phyloP scores from a whole-genome alignment of 2,888 invertebrate genomes.

The Dilophus febrilis region DNA sequence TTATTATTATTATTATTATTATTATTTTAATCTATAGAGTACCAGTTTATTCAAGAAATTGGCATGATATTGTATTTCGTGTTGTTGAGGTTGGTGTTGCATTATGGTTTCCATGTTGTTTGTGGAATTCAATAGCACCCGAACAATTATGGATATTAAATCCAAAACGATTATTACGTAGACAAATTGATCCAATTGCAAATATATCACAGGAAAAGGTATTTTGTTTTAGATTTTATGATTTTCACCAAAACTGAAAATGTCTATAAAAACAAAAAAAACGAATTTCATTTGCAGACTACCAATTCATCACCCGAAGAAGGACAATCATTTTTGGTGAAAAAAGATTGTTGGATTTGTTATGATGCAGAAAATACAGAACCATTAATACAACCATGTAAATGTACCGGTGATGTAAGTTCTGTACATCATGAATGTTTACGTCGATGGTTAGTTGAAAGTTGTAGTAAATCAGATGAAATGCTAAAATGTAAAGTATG shows the following conservation, averaged over 20 bases:
- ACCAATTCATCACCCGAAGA: slow-evolving; percentile 23
- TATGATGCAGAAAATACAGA: slow-evolving; percentile 68
- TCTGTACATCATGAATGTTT: slow-evolving; percentile 85
- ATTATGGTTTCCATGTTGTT: slow-evolving; percentile 87
- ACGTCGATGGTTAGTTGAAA: slow-evolving; percentile 78
- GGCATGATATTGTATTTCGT: slow-evolving; percentile 82
- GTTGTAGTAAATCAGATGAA: slow-evolving; percentile 50
- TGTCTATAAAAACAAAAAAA: no score
- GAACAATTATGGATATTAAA: slow-evolving; percentile 87
- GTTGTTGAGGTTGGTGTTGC: slow-evolving; percentile 84
- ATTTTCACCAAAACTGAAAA: neutral
- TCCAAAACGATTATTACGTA: slow-evolving; percentile 67
- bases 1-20: slow-evolving; percentile 7
- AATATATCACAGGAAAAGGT: slow-evolving; percentile 23
- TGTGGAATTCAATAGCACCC: slow-evolving; percentile 92
- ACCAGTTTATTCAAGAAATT: slow-evolving; percentile 76
- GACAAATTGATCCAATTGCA: slow-evolving; percentile 40
- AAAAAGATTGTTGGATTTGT: slow-evolving; percentile 84
- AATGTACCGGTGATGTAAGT: slow-evolving; percentile 82
- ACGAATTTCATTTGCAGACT: no score
- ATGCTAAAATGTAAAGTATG: slow-evolving; percentile 72
- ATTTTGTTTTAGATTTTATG: neutral
- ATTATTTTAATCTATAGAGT: slow-evolving; percentile 36
- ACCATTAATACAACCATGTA: slow-evolving; percentile 75
- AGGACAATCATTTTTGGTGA: slow-evolving; percentile 39